These are phyloP conservation scores for Euura saliciscinereae DNA, from an alignment of 1,140 invertebrate species.

Conservation along the genomic window DNA sequence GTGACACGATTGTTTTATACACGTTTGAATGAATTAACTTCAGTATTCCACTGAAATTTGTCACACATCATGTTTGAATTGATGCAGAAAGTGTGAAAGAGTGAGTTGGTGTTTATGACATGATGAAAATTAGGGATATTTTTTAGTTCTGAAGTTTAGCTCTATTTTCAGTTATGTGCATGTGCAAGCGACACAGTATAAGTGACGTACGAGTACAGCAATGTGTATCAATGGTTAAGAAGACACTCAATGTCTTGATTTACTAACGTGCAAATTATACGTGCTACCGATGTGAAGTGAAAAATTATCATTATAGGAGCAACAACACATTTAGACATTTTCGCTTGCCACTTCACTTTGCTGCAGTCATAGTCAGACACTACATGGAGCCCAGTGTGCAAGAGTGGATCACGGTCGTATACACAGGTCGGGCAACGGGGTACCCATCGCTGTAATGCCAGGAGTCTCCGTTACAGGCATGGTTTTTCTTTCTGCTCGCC, in stretches of 20 bases:
- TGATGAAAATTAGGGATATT: too few relatives aligned
- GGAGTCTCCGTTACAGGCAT: too few relatives aligned
- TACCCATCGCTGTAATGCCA: too few relatives aligned
- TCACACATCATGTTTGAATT: too few relatives aligned
- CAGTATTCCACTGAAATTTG: too few relatives aligned
- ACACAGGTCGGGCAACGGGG: too few relatives aligned
- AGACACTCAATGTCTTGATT: not conserved
- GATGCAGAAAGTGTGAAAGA: too few relatives aligned
- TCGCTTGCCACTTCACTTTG: not conserved
- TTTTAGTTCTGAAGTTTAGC: too few relatives aligned
- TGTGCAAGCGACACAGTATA: conserved; percentile 1
- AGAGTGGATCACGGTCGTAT: too few relatives aligned
- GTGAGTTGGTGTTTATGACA: too few relatives aligned
- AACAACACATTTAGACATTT: not conserved
- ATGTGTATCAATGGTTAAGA: not conserved
- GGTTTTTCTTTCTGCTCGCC: too few relatives aligned
- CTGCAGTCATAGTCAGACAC: not conserved
- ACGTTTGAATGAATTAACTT: not conserved
- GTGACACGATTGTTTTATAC: not conserved
- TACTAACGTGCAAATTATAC: not conserved
- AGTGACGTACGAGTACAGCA: conserved; percentile 4
- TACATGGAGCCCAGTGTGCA: not conserved
- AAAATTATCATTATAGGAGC: too few relatives aligned
- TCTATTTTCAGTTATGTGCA: not conserved
- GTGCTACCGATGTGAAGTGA: not conserved